A percentile compares a stretch with the other conserved stretches of the same genome.
Evolutionary conservation across 2,797 vertebrate species (phyloP).

Genomic region (Lacerta viridis): DNA sequence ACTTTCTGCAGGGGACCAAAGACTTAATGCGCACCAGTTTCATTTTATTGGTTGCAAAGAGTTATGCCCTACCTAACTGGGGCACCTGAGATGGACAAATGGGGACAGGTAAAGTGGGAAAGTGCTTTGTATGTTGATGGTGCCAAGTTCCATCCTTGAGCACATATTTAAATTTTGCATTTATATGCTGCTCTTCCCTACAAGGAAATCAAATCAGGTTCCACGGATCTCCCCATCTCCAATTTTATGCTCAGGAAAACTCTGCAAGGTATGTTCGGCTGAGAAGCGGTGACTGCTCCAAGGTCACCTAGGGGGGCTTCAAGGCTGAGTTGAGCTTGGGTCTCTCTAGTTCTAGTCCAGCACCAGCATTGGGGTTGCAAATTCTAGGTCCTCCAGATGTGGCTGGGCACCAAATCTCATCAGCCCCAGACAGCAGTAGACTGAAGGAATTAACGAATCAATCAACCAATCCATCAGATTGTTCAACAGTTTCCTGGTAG

Average conservation of each 20-base stretch:
- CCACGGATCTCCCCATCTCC: not conserved
- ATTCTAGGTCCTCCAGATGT: not conserved
- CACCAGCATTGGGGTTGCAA: not conserved
- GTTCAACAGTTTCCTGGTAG: too few species aligned
- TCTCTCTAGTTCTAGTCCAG: not conserved
- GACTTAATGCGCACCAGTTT: not conserved
- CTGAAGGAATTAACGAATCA: too few species aligned
- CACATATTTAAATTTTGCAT: not conserved
- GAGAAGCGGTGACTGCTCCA: not conserved
- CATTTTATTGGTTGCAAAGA: too few species aligned
- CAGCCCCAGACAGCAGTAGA: too few species aligned
- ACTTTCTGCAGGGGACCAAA: constrained; percentile 4
- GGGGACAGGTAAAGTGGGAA: not conserved
- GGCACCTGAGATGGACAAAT: not conserved
- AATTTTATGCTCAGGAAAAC: not conserved
- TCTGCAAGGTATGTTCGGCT: not conserved
- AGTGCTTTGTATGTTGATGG: not conserved
- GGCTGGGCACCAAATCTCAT: too few species aligned
- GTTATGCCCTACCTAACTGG: not conserved
- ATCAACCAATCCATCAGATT: too few species aligned
- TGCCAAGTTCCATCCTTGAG: not conserved
- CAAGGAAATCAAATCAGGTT: not conserved
- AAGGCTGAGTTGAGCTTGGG: not conserved
- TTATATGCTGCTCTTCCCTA: too few species aligned
- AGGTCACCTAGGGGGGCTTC: too few species aligned